phyloP scores from a whole-genome alignment of 2,113 vertebrate species.

The Gopherus evgoodei region DNA sequence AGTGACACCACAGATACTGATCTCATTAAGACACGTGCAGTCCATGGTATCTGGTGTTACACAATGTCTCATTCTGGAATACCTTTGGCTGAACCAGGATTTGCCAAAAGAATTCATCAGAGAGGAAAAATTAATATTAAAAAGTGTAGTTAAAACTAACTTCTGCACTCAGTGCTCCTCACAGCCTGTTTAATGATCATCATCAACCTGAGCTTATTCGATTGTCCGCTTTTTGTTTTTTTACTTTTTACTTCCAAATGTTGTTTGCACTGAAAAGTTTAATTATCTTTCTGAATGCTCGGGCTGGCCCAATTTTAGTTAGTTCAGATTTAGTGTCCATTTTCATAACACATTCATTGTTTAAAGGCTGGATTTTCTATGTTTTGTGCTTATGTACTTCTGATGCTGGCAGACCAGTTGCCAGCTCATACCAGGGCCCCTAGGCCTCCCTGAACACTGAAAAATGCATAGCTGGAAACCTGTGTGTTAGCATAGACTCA shows the following conservation, averaged over 20 bases:
- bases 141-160: slow-evolving; percentile 25
- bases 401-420: background rate
- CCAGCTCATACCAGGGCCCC: background rate
- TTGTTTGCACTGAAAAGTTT: background rate
- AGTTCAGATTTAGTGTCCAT: background rate
- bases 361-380: slow-evolving; percentile 24
- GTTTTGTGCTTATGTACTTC: slow-evolving; percentile 20
- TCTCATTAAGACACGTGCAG: background rate
- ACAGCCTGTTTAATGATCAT: background rate
- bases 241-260: background rate
- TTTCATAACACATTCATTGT: background rate
- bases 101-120: slow-evolving; percentile 39
- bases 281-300: background rate
- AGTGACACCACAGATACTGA: background rate
- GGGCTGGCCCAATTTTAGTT: background rate
- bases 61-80: slow-evolving; percentile 1
- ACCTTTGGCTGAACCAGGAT: background rate
- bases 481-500: background rate
- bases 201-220: background rate
- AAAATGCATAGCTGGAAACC: background rate
- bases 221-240: background rate
- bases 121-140: background rate
- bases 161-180: slow-evolving; percentile 12
- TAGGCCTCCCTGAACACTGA: background rate
- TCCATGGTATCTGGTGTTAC: background rate